phyloP scores from a whole-genome alignment of 2,113 vertebrate species.

The Todiramphus chloris region DNA sequence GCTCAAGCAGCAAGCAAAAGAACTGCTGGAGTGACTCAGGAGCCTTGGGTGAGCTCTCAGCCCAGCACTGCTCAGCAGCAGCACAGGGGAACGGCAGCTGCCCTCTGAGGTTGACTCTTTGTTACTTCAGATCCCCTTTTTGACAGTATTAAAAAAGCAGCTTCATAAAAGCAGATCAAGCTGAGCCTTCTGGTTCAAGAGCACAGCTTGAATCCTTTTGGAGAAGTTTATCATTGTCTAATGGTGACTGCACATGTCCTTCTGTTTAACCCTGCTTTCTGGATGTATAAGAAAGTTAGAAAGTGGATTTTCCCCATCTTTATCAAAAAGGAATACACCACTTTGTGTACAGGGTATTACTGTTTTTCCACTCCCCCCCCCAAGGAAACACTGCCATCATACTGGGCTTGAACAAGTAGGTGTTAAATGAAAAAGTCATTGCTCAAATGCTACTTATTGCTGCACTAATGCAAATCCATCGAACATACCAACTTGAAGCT shows the following conservation, averaged over 20 bases:
- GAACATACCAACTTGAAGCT: neutral
- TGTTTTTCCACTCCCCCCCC: neutral
- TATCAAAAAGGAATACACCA: neutral
- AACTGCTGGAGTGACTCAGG: neutral
- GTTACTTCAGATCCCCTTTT: constrained; percentile 6
- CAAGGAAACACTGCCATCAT: neutral
- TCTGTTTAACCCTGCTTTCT: neutral
- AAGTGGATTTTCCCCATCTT: neutral
- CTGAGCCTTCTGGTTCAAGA: neutral
- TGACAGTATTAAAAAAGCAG: neutral
- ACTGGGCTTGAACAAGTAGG: neutral
- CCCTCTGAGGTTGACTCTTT: neutral
- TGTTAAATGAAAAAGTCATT: neutral
- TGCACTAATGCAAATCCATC: neutral
- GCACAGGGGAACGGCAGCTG: neutral
- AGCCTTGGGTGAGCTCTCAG: neutral
- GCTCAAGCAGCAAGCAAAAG: neutral
- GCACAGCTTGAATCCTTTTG: neutral
- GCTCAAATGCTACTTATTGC: neutral
- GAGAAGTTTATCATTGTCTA: neutral
- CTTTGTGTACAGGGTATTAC: neutral
- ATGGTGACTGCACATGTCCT: neutral
- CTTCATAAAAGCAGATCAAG: neutral
- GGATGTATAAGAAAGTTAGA: neutral
- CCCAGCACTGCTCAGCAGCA: neutral